These are phyloP conservation scores for Macrosteles quadrilineatus DNA, from an alignment of 1,140 invertebrate species.

Conservation along the genomic window DNA sequence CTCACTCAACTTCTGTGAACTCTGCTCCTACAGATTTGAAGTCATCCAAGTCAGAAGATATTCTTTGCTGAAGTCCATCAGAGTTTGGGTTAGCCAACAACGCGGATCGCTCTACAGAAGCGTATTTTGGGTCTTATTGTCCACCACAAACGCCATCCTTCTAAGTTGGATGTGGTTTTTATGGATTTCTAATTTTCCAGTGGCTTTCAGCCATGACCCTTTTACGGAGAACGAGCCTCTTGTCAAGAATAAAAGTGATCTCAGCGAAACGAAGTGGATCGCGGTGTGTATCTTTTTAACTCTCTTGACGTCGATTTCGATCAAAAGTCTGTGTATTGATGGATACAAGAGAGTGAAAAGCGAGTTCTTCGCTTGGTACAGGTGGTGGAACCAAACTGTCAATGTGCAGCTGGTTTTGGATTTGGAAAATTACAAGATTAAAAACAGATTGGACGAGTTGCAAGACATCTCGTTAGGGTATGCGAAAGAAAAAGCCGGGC, in stretches of 20 bases:
- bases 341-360: neutral
- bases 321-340: neutral
- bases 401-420: neutral
- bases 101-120: neutral
- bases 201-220: no score
- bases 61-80: neutral
- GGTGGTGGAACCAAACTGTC: neutral
- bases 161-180: neutral
- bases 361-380: neutral
- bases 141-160: neutral
- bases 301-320: neutral
- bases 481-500: no score
- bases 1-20: neutral
- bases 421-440: neutral
- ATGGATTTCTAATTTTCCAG: neutral
- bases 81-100: neutral
- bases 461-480: no score
- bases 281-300: neutral
- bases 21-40: slow-evolving; percentile 7
- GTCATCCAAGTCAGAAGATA: slow-evolving; percentile 3
- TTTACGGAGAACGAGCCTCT: neutral
- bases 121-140: neutral
- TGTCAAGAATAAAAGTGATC: neutral
- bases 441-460: no score
- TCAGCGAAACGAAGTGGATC: neutral